Evolutionary conservation across 2,888 invertebrate genomes (phyloP), one percentile per base, ranked within the genome.

Genomic region (Panopea generosa): DNA sequence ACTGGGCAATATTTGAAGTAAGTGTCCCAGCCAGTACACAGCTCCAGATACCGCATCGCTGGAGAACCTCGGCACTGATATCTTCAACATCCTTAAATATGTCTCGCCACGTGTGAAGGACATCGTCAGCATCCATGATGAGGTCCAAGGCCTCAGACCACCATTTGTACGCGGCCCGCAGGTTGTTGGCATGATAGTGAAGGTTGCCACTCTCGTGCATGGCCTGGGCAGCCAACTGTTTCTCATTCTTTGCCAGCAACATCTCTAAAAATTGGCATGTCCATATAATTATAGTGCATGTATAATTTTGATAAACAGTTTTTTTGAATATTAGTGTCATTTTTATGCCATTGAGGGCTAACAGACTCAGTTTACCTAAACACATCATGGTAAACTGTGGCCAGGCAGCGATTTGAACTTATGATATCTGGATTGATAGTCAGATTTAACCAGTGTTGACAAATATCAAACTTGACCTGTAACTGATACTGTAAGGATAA

Each of bases 1-100:
- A 92, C 92, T 92, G 92, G 24, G 92, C 92, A 50, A 92, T 91
- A 77, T 92, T 92, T 4, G 92, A 90, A 20, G 91, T 86, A 3
- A 92, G 82, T 6, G 91, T 82, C 2, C 90, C 92, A 16, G 89
- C 91, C 26, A 91, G 77, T 1, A 92, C 56, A 86, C 92, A 92
- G 16, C 92, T 92, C 92, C 92, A 92, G 56, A 92, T 82, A 3
- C 92, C 92, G 85, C 91, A 92, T 29, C 87, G 85, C 47, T 89
- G 73, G 47, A 92, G 84, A 50, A 92, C 81, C 29, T 84, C 80
- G 0, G 61, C 60, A 50, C 90, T 86, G 63, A 89, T 82, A 72
- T 91, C 91, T 20, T 68, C 66, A 6, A 60, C 65, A 20, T 82
- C 81, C 16, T 73, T 78, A 18, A 87, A 73, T 65, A 84, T 52